Percentiles rank a stretch among this genome's conserved stretches.
Conservation (phyloP, 2,888 invertebrate species). For the Cryptops parisi region DNA sequence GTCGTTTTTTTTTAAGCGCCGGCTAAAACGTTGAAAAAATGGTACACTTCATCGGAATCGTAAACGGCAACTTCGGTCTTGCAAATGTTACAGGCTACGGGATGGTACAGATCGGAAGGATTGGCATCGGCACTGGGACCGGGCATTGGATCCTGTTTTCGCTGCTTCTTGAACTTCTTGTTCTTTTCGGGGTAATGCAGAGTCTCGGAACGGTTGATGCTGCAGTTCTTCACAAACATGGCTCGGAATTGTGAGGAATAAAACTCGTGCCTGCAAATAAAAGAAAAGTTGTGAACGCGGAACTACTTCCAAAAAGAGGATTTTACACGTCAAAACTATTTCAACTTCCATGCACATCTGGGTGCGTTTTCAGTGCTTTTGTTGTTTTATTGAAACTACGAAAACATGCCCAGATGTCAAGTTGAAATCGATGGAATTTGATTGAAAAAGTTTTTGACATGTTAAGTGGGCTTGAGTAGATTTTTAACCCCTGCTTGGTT, state of each 20-base stretch:
- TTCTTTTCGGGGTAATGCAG: slow-evolving; percentile 25
- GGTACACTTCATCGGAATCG: slow-evolving; percentile 42
- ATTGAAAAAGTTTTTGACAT: no score
- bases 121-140: not conserved
- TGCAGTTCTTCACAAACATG: slow-evolving; percentile 45
- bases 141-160: not conserved
- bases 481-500: no score
- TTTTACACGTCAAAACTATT: not conserved
- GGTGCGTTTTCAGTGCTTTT: no score
- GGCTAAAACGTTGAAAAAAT: slow-evolving; percentile 43
- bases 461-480: no score
- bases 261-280: slow-evolving; percentile 32
- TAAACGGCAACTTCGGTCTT: slow-evolving; percentile 40
- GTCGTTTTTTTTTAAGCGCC: no score
- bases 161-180: slow-evolving; percentile 22
- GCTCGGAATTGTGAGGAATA: slow-evolving; percentile 43
- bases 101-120: slow-evolving; percentile 33
- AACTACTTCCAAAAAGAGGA: not conserved
- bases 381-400: no score
- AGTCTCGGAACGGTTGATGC: slow-evolving; percentile 31
- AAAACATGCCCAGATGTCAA: no score
- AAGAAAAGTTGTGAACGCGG: not conserved
- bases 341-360: not conserved
- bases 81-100: slow-evolving; percentile 39
- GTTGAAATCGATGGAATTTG: no score